Evolutionary conservation across 2,888 invertebrate species (phyloP).

Genomic region (Harpalus rufipes): DNA sequence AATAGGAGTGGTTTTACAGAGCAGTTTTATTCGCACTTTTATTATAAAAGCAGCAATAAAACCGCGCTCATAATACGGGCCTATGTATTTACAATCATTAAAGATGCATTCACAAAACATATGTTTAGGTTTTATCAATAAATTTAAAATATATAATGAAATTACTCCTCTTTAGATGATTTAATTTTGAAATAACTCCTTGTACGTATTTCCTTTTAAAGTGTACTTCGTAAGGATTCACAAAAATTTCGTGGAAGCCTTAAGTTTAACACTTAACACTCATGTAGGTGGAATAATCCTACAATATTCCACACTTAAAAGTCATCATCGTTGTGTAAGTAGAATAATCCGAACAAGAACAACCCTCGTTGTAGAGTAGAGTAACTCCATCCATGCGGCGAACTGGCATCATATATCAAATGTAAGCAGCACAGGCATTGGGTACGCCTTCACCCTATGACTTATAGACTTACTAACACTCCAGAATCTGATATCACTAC

Average conservation of each 20-base stretch:
- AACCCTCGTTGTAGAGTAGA: not conserved
- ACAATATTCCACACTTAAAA: constrained; percentile 16
- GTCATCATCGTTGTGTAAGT: constrained; percentile 19
- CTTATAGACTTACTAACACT: constrained; percentile 3
- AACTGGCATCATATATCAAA: constrained; percentile 21
- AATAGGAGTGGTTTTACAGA: too few species aligned
- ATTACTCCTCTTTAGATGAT: too few species aligned
- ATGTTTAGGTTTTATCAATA: too few species aligned
- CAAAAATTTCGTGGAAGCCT: not conserved
- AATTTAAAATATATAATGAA: too few species aligned
- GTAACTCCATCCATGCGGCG: constrained; percentile 11
- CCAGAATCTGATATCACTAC: constrained; percentile 22
- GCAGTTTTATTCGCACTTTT: too few species aligned
- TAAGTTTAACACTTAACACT: not conserved
- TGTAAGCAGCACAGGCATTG: constrained; percentile 21
- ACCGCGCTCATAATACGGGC: too few species aligned
- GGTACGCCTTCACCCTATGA: not conserved
- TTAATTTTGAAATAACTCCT: not conserved
- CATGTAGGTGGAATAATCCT: constrained; percentile 7
- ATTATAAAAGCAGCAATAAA: too few species aligned
- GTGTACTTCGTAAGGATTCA: not conserved
- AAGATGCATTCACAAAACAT: too few species aligned
- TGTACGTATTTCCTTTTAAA: not conserved
- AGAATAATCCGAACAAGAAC: not conserved
- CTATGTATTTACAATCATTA: too few species aligned